Conservation (phyloP, 2,888 invertebrate species). For the Camponotus fellah region DNA sequence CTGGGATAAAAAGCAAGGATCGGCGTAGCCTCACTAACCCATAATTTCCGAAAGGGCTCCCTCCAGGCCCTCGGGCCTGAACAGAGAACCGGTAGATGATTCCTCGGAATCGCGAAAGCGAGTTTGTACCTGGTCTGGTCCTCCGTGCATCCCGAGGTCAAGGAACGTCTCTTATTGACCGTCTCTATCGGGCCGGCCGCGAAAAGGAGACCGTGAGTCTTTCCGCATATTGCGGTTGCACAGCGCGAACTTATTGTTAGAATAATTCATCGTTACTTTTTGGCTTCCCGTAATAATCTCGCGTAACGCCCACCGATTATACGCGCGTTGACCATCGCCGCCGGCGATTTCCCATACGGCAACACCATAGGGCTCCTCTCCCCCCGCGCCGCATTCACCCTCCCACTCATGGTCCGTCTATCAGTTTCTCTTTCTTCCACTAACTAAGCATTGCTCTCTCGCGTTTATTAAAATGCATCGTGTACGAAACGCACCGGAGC, state of each 20-base stretch:
- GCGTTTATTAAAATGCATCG: conserved; percentile 80
- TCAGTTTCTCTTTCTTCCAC: conserved; percentile 51
- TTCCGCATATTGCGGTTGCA: conserved; percentile 65
- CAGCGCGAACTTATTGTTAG: conserved; percentile 63
- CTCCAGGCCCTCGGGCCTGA: conserved; percentile 15
- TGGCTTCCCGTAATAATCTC: conserved; percentile 82
- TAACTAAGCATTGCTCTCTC: conserved; percentile 48
- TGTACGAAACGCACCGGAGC: conserved; percentile 62
- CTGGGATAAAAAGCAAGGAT: conserved; percentile 47
- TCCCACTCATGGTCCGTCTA: conserved; percentile 2
- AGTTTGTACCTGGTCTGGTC: conserved; percentile 58
- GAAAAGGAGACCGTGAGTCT: conserved; percentile 32
- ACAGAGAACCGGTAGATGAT: conserved; percentile 64
- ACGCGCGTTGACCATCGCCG: conserved; percentile 79
- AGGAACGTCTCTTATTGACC: conserved; percentile 62
- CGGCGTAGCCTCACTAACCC: conserved; percentile 68
- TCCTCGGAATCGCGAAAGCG: conserved; percentile 49
- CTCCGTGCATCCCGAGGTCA: conserved; percentile 64
- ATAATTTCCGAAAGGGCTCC: conserved; percentile 70
- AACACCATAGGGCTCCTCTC: conserved; percentile 72
- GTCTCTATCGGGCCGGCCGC: conserved; percentile 24
- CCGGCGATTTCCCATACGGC: conserved; percentile 83
- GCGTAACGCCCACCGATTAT: conserved; percentile 81
- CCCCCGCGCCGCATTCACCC: background rate
- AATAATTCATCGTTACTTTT: conserved; percentile 83